Evolutionary conservation across 2,888 invertebrate genomes (phyloP).

Genomic region (Yponomeuta sedellus): DNA sequence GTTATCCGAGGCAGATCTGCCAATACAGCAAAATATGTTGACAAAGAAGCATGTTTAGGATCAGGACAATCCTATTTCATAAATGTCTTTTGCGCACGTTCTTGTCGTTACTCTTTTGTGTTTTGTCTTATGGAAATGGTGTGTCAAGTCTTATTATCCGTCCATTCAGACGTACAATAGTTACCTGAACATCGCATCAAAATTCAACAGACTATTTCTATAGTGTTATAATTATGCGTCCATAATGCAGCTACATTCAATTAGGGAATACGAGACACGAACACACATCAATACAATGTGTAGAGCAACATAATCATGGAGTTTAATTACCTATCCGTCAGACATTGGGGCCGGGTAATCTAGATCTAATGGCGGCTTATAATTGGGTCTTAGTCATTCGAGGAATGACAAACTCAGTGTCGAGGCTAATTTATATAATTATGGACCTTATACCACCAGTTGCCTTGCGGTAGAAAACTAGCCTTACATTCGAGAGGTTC

Average conservation of each 20-base stretch:
- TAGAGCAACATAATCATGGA: background rate
- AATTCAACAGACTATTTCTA: background rate
- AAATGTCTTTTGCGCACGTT: background rate
- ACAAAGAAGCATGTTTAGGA: background rate
- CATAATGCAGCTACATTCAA: background rate
- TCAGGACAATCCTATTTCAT: background rate
- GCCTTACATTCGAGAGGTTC: no score
- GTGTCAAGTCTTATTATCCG: background rate
- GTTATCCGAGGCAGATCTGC: background rate
- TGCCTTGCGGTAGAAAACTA: no score
- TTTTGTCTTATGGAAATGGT: background rate
- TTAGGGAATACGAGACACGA: background rate
- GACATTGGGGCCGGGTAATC: background rate
- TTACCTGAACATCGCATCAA: background rate
- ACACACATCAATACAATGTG: background rate
- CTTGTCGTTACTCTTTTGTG: background rate
- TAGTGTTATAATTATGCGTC: background rate
- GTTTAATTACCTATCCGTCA: background rate
- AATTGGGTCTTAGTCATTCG: background rate
- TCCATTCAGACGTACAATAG: background rate
- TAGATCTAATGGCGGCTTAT: background rate
- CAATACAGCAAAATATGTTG: background rate
- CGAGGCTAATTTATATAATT: no score
- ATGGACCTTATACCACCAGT: no score
- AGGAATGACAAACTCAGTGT: background rate